Evolutionary conservation across 2,888 invertebrate species (phyloP).

Genomic region (Heliothis peltigera): DNA sequence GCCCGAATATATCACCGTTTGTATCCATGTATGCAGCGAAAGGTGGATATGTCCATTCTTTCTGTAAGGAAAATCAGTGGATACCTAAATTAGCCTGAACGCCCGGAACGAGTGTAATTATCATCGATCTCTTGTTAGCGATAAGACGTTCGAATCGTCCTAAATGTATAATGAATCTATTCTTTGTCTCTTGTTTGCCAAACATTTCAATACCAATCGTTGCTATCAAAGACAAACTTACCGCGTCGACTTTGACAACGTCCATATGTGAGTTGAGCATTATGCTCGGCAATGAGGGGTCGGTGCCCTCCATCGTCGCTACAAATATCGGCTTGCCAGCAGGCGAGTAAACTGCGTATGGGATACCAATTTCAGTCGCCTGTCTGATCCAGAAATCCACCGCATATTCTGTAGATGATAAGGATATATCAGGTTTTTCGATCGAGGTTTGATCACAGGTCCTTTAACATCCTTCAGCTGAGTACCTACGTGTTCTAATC

Average conservation of each 20-base stretch:
- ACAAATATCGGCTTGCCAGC: constrained; percentile 79
- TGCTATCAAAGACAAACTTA: constrained; percentile 69
- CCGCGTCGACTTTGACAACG: constrained; percentile 96
- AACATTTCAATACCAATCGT: neutral
- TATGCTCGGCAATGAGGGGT: constrained; percentile 93
- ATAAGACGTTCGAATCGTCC: too few species aligned
- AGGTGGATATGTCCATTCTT: constrained; percentile 96
- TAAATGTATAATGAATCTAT: too few species aligned
- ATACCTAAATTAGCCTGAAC: neutral
- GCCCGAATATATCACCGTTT: constrained; percentile 94
- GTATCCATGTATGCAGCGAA: constrained; percentile 95
- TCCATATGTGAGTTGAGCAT: constrained; percentile 98
- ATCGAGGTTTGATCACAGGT: too few species aligned
- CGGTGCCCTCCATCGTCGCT: constrained; percentile 94
- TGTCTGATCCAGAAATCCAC: constrained; percentile 93
- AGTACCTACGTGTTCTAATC: too few species aligned
- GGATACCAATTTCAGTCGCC: constrained; percentile 92
- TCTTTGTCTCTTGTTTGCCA: neutral
- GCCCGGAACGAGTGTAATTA: neutral
- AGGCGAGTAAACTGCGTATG: constrained; percentile 88
- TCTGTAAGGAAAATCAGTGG: constrained; percentile 82
- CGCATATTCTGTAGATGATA: constrained; percentile 89
- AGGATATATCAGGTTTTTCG: neutral
- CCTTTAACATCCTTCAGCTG: too few species aligned
- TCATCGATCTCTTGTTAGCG: too few species aligned